These are phyloP conservation scores for Drosophila siamana DNA, from an alignment of 2,888 invertebrate genomes.

Conservation along the genomic window DNA sequence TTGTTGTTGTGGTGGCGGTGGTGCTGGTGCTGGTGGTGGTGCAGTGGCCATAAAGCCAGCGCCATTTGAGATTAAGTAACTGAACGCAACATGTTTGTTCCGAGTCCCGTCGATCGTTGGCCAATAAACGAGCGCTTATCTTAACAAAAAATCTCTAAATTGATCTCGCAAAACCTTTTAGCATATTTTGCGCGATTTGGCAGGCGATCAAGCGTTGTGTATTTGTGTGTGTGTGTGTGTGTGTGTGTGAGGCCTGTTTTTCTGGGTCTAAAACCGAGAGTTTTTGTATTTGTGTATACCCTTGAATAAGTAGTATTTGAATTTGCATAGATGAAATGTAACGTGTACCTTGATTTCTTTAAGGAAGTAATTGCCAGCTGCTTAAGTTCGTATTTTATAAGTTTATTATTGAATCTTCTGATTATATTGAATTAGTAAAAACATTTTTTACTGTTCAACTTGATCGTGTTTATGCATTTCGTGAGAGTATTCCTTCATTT, in stretches of 20 bases:
- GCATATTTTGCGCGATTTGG: slow-evolving; percentile 82
- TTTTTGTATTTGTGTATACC: slow-evolving; percentile 5
- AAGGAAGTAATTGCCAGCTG: no score
- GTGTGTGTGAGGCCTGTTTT: slow-evolving; percentile 49
- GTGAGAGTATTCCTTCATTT: neutral
- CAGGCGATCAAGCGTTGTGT: slow-evolving; percentile 57
- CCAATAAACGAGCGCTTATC: slow-evolving; percentile 77
- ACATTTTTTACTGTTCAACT: no score
- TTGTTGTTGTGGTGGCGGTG: slow-evolving; percentile 8
- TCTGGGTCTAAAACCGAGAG: slow-evolving; percentile 44
- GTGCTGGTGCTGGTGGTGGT: slow-evolving; percentile 21
- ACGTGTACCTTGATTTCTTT: neutral
- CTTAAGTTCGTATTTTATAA: no score
- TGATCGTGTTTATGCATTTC: neutral
- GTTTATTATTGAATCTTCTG: no score
- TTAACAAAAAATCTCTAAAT: slow-evolving; percentile 79
- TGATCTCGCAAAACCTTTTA: slow-evolving; percentile 82
- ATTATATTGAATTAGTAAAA: no score
- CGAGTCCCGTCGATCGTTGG: slow-evolving; percentile 51
- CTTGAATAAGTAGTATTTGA: neutral
- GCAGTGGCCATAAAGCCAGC: slow-evolving; percentile 61
- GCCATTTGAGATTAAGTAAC: slow-evolving; percentile 79
- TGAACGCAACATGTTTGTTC: slow-evolving; percentile 70
- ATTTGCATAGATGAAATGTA: neutral
- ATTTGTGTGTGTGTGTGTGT: slow-evolving; percentile 9